Conservation (phyloP, 2,113 vertebrate species). For the Bungarus multicinctus region DNA sequence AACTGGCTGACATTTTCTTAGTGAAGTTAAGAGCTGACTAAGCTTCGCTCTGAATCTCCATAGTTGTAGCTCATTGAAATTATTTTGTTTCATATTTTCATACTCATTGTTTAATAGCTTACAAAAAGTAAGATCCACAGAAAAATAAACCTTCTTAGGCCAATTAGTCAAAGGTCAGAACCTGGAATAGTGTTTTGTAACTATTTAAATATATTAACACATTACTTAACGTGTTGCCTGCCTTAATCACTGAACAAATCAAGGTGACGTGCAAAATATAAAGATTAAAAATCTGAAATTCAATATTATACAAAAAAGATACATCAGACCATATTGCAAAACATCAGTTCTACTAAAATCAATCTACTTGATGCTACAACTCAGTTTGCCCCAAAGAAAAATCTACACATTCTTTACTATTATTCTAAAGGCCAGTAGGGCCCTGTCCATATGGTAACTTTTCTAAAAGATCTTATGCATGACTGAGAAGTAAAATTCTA, state of each 20-base stretch:
- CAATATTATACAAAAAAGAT: neutral
- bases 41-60: neutral
- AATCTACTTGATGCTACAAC: neutral
- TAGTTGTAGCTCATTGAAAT: neutral
- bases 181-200: neutral
- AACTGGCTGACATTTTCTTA: neutral
- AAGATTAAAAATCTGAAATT: neutral
- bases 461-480: neutral
- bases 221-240: neutral
- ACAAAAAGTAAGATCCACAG: neutral
- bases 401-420: neutral
- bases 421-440: neutral
- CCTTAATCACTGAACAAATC: neutral
- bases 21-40: neutral
- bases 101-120: no score
- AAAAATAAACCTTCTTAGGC: neutral
- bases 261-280: neutral
- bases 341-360: neutral
- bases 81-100: neutral
- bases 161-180: neutral
- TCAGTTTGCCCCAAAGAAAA: neutral
- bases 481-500: neutral
- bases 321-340: neutral
- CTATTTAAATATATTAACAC: neutral
- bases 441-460: neutral